These are phyloP conservation scores for Phaethornis superciliosus DNA, from an alignment of 2,113 vertebrate genomes.

Conservation along the genomic window DNA sequence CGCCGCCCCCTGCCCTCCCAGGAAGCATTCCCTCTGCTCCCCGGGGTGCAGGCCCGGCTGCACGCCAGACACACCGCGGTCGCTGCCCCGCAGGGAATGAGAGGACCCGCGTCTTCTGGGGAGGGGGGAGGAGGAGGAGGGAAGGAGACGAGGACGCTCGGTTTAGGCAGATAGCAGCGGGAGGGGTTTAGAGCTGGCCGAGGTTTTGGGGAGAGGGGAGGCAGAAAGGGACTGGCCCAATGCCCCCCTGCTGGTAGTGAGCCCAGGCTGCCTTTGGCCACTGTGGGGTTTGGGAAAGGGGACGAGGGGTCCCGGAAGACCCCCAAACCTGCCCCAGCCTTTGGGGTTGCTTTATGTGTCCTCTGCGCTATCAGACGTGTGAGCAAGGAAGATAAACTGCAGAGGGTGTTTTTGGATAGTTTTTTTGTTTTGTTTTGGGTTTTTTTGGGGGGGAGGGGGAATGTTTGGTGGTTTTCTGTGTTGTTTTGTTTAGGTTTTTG, in stretches of 20 bases:
- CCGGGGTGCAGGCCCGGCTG: neutral
- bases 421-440: no score
- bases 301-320: no score
- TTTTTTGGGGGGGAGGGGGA: no score
- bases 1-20: neutral
- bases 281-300: neutral
- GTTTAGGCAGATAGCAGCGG: neutral
- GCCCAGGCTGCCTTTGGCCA: no score
- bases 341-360: neutral
- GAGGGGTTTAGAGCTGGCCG: neutral
- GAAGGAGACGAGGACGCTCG: no score
- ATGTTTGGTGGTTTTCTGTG: neutral
- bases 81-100: neutral
- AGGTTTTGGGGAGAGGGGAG: neutral
- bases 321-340: neutral
- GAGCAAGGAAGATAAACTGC: neutral
- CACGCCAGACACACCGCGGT: accelerated
- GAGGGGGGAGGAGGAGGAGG: no score
- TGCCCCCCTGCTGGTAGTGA: neutral
- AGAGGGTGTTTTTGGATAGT: neutral
- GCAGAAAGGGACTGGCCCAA: neutral
- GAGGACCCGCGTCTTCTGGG: neutral
- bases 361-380: neutral
- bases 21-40: no score
- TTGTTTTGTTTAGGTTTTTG: no score